A percentile compares a stretch with the other conserved stretches of the same genome.
These are phyloP conservation scores for Myanophis thanlyinensis DNA, from an alignment of 2,113 vertebrate species.

Conservation along the genomic window DNA sequence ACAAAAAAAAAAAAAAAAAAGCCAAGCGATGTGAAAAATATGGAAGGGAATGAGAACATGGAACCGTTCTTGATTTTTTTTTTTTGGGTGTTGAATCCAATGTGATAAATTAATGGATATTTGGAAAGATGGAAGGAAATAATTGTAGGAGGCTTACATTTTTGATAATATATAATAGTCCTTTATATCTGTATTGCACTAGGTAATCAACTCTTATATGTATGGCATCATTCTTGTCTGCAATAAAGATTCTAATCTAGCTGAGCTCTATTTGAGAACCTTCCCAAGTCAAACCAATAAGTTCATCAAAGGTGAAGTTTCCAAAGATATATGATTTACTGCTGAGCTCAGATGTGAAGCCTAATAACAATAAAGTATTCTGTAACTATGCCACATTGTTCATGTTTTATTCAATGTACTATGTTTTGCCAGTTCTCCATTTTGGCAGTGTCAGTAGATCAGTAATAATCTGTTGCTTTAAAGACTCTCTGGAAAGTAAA, in stretches of 20 bases:
- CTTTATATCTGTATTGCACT: background rate
- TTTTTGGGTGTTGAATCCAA: background rate
- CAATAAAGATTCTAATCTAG: background rate
- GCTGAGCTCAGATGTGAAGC: background rate
- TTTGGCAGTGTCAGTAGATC: background rate
- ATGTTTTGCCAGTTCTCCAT: background rate
- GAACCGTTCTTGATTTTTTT: background rate
- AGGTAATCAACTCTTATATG: background rate
- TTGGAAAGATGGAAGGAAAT: background rate
- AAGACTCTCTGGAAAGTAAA: background rate
- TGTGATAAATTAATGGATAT: background rate
- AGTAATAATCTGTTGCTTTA: background rate
- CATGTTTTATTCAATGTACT: background rate
- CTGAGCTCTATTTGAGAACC: background rate
- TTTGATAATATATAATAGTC: background rate
- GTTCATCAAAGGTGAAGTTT: background rate
- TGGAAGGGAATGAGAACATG: background rate
- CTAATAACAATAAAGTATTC: background rate
- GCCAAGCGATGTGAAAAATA: background rate
- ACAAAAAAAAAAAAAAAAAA: no score
- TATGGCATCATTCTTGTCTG: background rate
- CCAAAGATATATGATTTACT: background rate
- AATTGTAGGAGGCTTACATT: background rate
- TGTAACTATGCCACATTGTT: background rate
- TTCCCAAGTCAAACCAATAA: background rate